Base-by-base conservation (phyloP, 1,140 invertebrate genomes). In the Drosophila sp. region DNA sequence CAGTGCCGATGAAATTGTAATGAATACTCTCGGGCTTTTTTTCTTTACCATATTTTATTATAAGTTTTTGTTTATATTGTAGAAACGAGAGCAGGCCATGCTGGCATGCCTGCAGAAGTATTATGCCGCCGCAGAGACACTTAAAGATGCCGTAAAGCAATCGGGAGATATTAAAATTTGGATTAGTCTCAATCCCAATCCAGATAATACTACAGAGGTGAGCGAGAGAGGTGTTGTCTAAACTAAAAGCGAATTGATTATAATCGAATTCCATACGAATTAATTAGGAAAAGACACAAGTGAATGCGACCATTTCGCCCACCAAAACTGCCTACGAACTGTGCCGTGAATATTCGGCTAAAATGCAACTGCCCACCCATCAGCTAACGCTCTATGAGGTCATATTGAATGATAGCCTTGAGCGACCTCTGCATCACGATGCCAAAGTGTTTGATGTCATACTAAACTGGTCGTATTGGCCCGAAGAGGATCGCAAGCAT, bases 401-500 rank as follows among this genome's bases (percentile, higher is more conserved):
- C 0, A 95, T 97, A 65, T 93, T 96, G 68, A 94, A 94, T 66
- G 95, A 95, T 35, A 93, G 94, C 11, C 90, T 98, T 82, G 94
- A 94, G 64, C 92, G 97, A 4, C 95, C 96, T 0, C 92, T 98
- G 11, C 96, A 98, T 92, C 94, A 96, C 70, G 94, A 94, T 33
- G 96, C 97, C 80, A 94, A 95, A 64, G 94, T 95, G 0, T 91
- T 94, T 3, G 93, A 94, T 73, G 92, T 95, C 27, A 95, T 98
- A 8, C 92, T 97, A 7, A 93, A 95, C 47, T 98, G 97, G 97
- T 95, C 96, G 0, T 96, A 96, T 72, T 98, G 97, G 97, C 95
- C 96, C 50, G 94, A 96, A 56, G 93, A 94, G 3, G 96, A 97
- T 91, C 93, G 96, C 17, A 96, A 96, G 90, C 94, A 97, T 76